Evolutionary conservation across 2,113 vertebrate species (phyloP).

Genomic region (Catharus minimus): DNA sequence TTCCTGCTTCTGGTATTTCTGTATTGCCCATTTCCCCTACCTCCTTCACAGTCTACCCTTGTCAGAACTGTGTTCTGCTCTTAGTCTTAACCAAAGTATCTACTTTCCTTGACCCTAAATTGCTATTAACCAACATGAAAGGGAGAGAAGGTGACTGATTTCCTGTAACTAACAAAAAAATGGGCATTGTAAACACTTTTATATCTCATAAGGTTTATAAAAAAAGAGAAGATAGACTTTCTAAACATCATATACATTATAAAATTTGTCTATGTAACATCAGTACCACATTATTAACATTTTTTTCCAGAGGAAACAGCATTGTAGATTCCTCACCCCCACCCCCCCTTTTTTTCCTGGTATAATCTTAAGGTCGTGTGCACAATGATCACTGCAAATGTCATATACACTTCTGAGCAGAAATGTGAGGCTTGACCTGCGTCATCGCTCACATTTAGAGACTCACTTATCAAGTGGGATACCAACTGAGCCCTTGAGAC

Average conservation of each 20-base stretch:
- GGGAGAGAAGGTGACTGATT: background rate
- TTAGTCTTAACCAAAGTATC: background rate
- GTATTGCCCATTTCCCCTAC: background rate
- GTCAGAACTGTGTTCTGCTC: background rate
- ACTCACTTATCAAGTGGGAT: background rate
- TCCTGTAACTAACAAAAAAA: background rate
- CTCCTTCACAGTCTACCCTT: background rate
- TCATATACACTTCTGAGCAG: background rate
- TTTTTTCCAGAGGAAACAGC: background rate
- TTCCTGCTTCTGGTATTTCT: constrained; percentile 26
- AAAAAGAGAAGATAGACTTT: background rate
- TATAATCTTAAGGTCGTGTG: background rate
- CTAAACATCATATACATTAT: background rate
- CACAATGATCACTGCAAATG: background rate
- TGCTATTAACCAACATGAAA: background rate
- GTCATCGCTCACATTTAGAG: constrained; percentile 10
- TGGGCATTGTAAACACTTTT: background rate
- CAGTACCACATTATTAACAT: background rate
- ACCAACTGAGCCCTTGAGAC: background rate
- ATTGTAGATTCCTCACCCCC: background rate
- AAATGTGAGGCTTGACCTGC: constrained; percentile 8
- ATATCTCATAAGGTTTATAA: background rate
- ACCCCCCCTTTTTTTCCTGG: background rate
- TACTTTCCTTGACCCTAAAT: background rate
- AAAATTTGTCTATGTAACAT: background rate